phyloP scores from a whole-genome alignment of 64 coral and sea anemone genomes.

The Pachyseris speciosa region DNA sequence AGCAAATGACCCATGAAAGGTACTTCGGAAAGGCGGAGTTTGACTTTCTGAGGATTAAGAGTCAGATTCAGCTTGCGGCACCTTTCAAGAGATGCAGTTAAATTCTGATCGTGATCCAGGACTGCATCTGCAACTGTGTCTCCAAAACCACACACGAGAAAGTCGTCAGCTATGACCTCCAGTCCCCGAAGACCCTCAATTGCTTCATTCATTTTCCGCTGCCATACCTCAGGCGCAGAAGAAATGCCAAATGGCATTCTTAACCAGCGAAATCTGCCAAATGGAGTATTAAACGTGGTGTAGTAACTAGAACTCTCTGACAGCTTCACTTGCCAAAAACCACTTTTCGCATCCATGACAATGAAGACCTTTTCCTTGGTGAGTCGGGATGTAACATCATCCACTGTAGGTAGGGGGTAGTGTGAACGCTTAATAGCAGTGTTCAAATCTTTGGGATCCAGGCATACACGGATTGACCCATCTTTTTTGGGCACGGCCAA shows the following conservation, averaged over 20 bases:
- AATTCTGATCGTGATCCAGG: conserved; percentile 33
- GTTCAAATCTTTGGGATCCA: too few species aligned
- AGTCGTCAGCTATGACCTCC: too few species aligned
- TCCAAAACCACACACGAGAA: conserved; percentile 33
- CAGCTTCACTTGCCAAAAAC: too few species aligned
- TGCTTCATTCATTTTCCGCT: conserved; percentile 13
- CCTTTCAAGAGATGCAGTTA: conserved; percentile 12
- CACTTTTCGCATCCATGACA: too few species aligned
- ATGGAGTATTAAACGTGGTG: conserved; percentile 4
- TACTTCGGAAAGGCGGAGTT: conserved; percentile 7
- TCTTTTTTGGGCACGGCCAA: too few species aligned
- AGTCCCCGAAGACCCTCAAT: conserved; percentile 35
- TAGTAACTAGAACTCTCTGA: too few species aligned
- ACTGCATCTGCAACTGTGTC: conserved; percentile 49
- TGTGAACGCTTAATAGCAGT: too few species aligned
- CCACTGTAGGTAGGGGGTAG: too few species aligned
- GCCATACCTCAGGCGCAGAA: conserved; percentile 17
- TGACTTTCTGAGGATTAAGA: conserved; percentile 53
- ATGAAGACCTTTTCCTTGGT: too few species aligned
- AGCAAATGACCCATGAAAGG: conserved; percentile 58
- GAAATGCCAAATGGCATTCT: conserved; percentile 24
- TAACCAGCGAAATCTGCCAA: neutral
- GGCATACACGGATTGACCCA: too few species aligned
- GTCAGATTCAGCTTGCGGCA: conserved; percentile 35
- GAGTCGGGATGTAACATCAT: too few species aligned